Conservation (phyloP, 2,113 vertebrate genomes). For the Gnathonemus echidnorhynchus region DNA sequence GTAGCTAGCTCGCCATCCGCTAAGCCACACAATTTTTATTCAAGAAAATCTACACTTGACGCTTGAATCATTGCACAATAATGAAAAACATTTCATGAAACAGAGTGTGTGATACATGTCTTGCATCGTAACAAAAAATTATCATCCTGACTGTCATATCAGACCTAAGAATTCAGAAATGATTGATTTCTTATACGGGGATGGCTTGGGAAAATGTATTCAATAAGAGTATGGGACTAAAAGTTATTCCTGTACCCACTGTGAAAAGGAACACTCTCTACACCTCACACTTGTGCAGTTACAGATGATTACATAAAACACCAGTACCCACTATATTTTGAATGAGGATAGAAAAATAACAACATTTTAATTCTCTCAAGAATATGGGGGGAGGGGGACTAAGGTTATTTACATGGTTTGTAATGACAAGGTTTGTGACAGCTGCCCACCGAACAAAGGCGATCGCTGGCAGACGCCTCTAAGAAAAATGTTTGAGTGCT, state of each 20-base stretch:
- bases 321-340: neutral
- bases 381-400: neutral
- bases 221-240: neutral
- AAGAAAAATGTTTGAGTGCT: constrained; percentile 18
- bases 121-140: neutral
- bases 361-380: neutral
- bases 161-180: neutral
- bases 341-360: neutral
- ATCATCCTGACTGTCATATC: neutral
- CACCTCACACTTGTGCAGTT: neutral
- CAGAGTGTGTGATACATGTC: neutral
- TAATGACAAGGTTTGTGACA: constrained; percentile 24
- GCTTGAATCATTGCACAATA: constrained; percentile 2
- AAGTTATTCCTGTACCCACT: neutral
- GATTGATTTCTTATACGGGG: neutral
- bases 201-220: neutral
- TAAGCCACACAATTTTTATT: neutral
- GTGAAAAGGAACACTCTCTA: neutral
- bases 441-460: constrained; percentile 16
- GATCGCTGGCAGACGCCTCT: constrained; percentile 21
- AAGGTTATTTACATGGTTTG: neutral
- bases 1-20: neutral
- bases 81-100: neutral
- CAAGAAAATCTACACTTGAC: neutral
- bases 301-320: neutral